Evolutionary conservation across 2,888 invertebrate genomes (phyloP).

Genomic region (Horisme vitalbata): DNA sequence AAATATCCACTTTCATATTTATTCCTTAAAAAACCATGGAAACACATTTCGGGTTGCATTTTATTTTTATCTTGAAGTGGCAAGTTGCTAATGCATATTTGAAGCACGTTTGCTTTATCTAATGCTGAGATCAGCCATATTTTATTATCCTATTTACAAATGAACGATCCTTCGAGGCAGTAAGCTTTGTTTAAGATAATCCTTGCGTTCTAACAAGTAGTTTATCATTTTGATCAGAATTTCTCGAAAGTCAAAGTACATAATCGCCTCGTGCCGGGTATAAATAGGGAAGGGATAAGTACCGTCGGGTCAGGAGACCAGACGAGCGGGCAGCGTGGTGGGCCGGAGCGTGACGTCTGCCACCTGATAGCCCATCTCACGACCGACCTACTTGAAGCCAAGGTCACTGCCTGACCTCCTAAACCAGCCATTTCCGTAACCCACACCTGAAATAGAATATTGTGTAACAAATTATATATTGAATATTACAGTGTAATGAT

Average conservation of each 20-base stretch:
- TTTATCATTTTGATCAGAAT: constrained; percentile 22
- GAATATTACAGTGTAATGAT: constrained; percentile 15
- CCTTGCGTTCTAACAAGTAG: constrained; percentile 9
- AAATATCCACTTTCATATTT: too few species aligned
- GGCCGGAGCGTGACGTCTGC: constrained; percentile 78
- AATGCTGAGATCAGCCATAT: constrained; percentile 14
- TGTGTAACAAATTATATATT: constrained; percentile 31
- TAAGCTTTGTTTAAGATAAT: constrained; percentile 16
- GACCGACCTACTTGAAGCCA: constrained; percentile 77
- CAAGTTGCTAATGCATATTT: too few species aligned
- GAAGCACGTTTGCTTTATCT: constrained; percentile 20
- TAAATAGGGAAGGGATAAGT: constrained; percentile 26
- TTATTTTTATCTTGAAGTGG: too few species aligned
- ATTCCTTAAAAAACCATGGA: too few species aligned
- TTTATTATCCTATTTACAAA: constrained; percentile 15
- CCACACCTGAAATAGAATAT: constrained; percentile 48
- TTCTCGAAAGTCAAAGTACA: constrained; percentile 11
- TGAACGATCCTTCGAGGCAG: constrained; percentile 13
- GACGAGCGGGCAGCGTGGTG: constrained; percentile 39
- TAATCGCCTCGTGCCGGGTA: constrained; percentile 13
- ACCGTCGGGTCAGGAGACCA: constrained; percentile 26
- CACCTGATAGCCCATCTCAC: constrained; percentile 81
- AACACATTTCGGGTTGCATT: too few species aligned
- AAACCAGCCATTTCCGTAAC: constrained; percentile 62
- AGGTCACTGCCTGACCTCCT: constrained; percentile 79